Base-by-base conservation (phyloP, 2,888 invertebrate species). In the Pediacus dermestoides region DNA sequence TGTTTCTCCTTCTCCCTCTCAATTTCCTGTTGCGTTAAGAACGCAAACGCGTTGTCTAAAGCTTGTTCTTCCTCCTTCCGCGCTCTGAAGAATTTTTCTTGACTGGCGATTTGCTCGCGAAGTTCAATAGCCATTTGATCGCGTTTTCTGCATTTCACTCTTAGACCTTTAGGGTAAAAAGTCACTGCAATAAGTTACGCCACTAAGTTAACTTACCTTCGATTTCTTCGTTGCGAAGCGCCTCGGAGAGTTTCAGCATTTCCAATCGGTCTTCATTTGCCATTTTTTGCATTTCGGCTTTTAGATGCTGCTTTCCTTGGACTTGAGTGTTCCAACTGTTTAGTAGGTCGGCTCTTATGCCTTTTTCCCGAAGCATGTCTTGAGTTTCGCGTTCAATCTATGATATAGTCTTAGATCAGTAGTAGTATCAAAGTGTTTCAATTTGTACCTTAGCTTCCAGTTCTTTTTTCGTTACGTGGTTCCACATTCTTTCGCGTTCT, bases 401-500 rank as follows among this genome's bases (percentile, higher is more conserved):
- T 4, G 42, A 52, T 15, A 36, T 37, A 39, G 16, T 22, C n/a
- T 30, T n/a, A n/a, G n/a, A n/a, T 7, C 8, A 33, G 9, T 16
- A 4, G 9, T 10, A n/a, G 7, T 14, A 6, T 33, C 6, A 13
- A 14, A 14, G 16, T 6, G 9, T 9, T 23, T 6, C 8, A 6
- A 6, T 18, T 18, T 4, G 23, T 52, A 67, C 65, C 51, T 60
- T 63, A 4, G 76, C 76, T 2, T 75, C 71, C 2, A 73, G 60
- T 48, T 81, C 78, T 50, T 73, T 79, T 68, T 76, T 65, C 46
- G 72, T 68, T n/a, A 80, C 64, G 18, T 74, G 71, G 32, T 77
- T 60, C 81, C 82, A 82, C 73, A 81, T 74, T 27, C 63, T 68
- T 30, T 82, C 79, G 2, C 75, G 50, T 58, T 81, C 78, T 2